Percentiles rank a stretch among this genome's conserved stretches.
Conservation (phyloP, 2,888 invertebrate species). For the Lasiommata megera region DNA sequence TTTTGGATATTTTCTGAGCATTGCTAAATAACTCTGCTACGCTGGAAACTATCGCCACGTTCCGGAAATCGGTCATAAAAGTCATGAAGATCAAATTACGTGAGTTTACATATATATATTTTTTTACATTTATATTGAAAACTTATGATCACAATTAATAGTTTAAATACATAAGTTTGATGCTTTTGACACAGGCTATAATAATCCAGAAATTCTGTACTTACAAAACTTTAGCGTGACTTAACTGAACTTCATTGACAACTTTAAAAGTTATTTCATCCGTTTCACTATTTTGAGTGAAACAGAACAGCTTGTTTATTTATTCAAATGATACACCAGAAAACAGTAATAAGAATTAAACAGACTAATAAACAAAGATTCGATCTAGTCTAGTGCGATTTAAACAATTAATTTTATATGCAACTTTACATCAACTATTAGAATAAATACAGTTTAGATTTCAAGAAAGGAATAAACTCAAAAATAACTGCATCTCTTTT, state of each 20-base stretch:
- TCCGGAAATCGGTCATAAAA: conserved; percentile 76
- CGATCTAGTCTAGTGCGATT: no score
- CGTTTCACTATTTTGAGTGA: no score
- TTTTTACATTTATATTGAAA: not conserved
- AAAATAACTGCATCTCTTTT: no score
- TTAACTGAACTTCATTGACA: not conserved
- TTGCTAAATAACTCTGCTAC: conserved; percentile 37
- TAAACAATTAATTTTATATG: no score
- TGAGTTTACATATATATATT: conserved; percentile 42
- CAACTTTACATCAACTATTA: no score
- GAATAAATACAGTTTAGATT: no score
- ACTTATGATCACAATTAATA: not conserved
- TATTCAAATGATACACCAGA: no score
- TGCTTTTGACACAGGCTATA: not conserved
- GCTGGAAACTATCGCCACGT: conserved; percentile 64
- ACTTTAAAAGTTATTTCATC: not conserved
- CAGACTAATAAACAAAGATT: no score
- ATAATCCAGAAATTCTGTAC: not conserved
- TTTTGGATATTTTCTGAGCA: conserved; percentile 8
- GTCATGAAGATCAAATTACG: conserved; percentile 80
- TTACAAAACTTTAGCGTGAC: not conserved
- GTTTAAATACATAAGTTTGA: not conserved
- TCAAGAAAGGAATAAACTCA: no score
- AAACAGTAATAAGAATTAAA: no score
- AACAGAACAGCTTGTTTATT: no score